Evolutionary conservation across 2,888 invertebrate genomes (phyloP), one percentile per base, ranked within the genome.

Genomic region (Lepidocyrtinus sp.): DNA sequence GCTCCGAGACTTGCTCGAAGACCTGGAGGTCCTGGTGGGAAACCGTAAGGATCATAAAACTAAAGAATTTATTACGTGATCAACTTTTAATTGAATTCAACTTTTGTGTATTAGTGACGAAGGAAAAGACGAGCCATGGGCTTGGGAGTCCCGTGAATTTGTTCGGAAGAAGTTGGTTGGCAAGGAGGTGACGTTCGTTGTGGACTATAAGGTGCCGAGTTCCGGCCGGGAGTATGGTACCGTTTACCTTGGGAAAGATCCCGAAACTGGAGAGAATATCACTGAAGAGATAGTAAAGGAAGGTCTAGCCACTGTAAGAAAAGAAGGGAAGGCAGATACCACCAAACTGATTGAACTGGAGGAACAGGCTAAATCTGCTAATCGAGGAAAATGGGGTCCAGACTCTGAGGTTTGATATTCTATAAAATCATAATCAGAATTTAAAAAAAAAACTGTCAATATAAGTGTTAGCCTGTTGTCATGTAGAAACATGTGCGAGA

Each of bases 121-220:
- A 87, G 92, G 92, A 12, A 94, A 93, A 88, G 96, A 96, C 88
- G 96, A 99, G 90, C 96, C 98, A 0, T 99, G 92, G 91, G 98
- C 98, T 0, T 99, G 98, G 98, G 98, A 99, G 88, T 96, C 98
- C 0, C 92, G 99, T 74, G 99, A 99, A 90, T 98, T 94, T 88
- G 90, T 99, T 67, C 92, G 99, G 46, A 96, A 96, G 88, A 96
- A 96, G 89, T 90, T 99, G 45, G 93, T 99, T 87, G 97, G 97
- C 1, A 94, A 96, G 88, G 94, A 96, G 87, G 95, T 99, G 0
- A 91, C 92, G 17, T 98, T 97, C 88, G 93, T 93, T 46, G 88
- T 90, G 64, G 81, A 83, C 2, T 76, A 72, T 62, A 72, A 76
- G 88, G 93, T 95, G 45, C 93, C 94, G 77, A 88, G 88, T 12